Evolutionary conservation across 2,888 invertebrate genomes (phyloP).

Genomic region (Reticulitermes lucifugus): DNA sequence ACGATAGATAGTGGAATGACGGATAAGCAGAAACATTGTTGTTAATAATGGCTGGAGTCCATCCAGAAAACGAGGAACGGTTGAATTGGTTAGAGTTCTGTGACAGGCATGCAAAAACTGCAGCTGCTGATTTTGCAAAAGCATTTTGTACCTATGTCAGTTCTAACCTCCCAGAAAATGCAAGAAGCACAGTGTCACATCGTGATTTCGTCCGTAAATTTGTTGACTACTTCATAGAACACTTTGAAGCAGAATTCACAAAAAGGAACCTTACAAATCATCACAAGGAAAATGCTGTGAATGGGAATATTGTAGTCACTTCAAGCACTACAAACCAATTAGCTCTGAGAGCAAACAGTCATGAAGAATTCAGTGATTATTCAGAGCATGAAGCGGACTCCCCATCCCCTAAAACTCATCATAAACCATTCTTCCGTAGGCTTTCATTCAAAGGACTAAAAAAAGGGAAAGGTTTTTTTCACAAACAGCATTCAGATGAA

Average conservation of each 20-base stretch:
- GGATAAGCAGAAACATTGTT: not conserved
- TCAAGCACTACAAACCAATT: slow-evolving; percentile 22
- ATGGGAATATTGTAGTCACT: slow-evolving; percentile 58
- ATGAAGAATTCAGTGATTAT: slow-evolving; percentile 68
- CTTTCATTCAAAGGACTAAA: slow-evolving; percentile 90
- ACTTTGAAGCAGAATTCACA: slow-evolving; percentile 84
- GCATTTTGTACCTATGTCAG: slow-evolving; percentile 84
- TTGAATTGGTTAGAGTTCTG: slow-evolving; percentile 82
- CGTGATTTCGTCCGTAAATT: slow-evolving; percentile 85
- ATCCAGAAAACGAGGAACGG: slow-evolving; percentile 47
- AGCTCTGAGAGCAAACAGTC: slow-evolving; percentile 53
- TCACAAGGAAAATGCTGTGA: slow-evolving; percentile 63
- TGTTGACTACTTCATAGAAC: slow-evolving; percentile 85
- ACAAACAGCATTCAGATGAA: slow-evolving; percentile 92
- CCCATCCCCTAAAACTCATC: slow-evolving; percentile 82
- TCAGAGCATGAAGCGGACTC: slow-evolving; percentile 76
- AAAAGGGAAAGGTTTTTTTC: slow-evolving; percentile 85
- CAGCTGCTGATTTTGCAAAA: slow-evolving; percentile 90
- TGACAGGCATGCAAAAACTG: slow-evolving; percentile 86
- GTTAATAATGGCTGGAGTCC: slow-evolving; percentile 48
- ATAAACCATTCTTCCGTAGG: slow-evolving; percentile 86
- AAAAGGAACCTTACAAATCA: slow-evolving; percentile 56
- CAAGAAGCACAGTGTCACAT: slow-evolving; percentile 76
- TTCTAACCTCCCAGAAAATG: slow-evolving; percentile 75
- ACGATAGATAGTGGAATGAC: slow-evolving; percentile 3